Conservation (phyloP, 2,797 vertebrate genomes). For the Characodon lateralis region DNA sequence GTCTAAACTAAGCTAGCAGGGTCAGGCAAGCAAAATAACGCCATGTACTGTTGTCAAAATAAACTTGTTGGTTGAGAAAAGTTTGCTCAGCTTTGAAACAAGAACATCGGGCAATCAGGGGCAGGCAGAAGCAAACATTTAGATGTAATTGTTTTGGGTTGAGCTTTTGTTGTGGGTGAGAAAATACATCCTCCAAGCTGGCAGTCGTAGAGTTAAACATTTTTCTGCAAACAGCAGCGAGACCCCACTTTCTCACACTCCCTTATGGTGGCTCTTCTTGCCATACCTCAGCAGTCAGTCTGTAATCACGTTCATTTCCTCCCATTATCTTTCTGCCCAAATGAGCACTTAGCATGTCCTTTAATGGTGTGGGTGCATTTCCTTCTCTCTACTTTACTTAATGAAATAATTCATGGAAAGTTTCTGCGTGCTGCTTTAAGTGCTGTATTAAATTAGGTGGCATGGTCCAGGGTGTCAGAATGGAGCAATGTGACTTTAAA, state of each 20-base stretch:
- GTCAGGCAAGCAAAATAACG: slow-evolving; percentile 37
- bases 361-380: slow-evolving; percentile 51
- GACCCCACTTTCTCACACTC: slow-evolving; percentile 52
- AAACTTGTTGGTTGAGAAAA: slow-evolving; percentile 54
- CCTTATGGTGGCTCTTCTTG: slow-evolving; percentile 20
- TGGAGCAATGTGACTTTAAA: slow-evolving; percentile 33
- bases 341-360: slow-evolving; percentile 56
- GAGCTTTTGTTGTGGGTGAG: slow-evolving; percentile 39
- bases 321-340: slow-evolving; percentile 73
- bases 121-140: slow-evolving; percentile 31
- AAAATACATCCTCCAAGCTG: slow-evolving; percentile 34
- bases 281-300: slow-evolving; percentile 46
- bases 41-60: slow-evolving; percentile 60
- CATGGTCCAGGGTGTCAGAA: slow-evolving; percentile 36
- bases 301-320: slow-evolving; percentile 73
- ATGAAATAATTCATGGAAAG: slow-evolving; percentile 65
- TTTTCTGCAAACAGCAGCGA: slow-evolving; percentile 24
- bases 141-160: slow-evolving; percentile 47
- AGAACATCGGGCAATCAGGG: slow-evolving; percentile 60
- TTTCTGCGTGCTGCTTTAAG: slow-evolving; percentile 49
- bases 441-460: slow-evolving; percentile 62
- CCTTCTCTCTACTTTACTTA: slow-evolving; percentile 52
- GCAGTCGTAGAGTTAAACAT: slow-evolving; percentile 34
- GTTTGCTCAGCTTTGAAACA: slow-evolving; percentile 55
- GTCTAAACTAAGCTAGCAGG: slow-evolving; percentile 48